Base-by-base conservation (phyloP, 2,888 invertebrate species). In the Lysandra coridon region DNA sequence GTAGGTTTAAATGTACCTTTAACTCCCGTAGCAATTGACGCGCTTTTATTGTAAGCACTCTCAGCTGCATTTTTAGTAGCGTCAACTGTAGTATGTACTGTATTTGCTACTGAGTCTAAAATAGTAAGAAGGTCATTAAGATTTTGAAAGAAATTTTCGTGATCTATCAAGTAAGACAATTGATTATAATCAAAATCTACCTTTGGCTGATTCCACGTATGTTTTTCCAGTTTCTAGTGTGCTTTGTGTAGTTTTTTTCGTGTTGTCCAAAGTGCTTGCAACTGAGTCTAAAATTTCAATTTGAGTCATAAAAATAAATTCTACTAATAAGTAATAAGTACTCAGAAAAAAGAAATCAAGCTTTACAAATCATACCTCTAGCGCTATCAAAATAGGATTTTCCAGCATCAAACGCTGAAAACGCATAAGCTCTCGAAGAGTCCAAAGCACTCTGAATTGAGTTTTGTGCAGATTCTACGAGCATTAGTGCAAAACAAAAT, bases 241-340 rank as follows among this genome's bases (percentile, higher is more conserved):
- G 80, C 87, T 88, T 83, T 92, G 91, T 62, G 94, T 92, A 17
- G 91, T 88, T 86, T 92, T 92, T 86, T 91, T 94, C 82, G 93
- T 91, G 82, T 84, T 91, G 87, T 93, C 92, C 88, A 92, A 89
- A 81, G 92, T 89, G 82, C 86, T 89, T 79, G 88, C 85, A 83
- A 91, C 86, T 60, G 89, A 86, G 85, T 92, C 91, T 91, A 91
- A 88, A 90, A 79, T 80, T 79, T 83, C 80, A 78, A 64, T 74
- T 80, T 78, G 81, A 83, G 78, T 82, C 81, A 83, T 80, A 80
- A 74, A 81, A 81, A 81, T 69, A 74, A 80, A 80, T 1, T 74
- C n/a, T 44, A 64, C 62, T 79, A 78, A 77, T 79, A 78, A 62
- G 23, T 23, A 23, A 40, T 77, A 74, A 69, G 81, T 81, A 78